Conservation (phyloP, 2,888 invertebrate genomes). For the Perithous albicinctus region DNA sequence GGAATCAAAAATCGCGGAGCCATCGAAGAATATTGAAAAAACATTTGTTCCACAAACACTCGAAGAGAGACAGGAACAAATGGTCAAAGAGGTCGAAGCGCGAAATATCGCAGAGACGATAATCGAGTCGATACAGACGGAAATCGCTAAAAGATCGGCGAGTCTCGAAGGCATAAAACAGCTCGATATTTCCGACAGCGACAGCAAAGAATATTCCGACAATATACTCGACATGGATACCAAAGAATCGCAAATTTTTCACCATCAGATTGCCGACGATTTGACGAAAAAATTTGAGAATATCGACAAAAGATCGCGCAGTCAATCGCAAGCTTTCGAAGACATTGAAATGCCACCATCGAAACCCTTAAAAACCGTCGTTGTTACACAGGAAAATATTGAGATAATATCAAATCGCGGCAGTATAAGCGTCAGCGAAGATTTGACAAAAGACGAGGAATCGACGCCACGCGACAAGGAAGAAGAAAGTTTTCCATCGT, state of each 20-base stretch:
- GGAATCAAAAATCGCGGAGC: neutral
- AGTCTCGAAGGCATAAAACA: constrained; percentile 65
- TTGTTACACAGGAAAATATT: constrained; percentile 66
- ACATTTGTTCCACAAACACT: constrained; percentile 34
- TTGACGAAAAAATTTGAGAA: constrained; percentile 79
- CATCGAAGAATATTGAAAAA: neutral
- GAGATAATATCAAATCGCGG: constrained; percentile 76
- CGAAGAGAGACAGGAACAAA: constrained; percentile 68
- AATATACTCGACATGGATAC: constrained; percentile 65
- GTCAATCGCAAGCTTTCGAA: constrained; percentile 68
- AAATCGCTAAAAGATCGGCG: constrained; percentile 77
- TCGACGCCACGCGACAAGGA: constrained; percentile 76
- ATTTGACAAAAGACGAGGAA: constrained; percentile 81
- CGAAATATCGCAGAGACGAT: constrained; percentile 79
- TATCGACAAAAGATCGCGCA: constrained; percentile 65
- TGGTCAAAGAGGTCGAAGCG: constrained; percentile 73
- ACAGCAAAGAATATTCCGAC: constrained; percentile 70
- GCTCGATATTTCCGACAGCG: constrained; percentile 54
- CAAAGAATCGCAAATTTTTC: constrained; percentile 72
- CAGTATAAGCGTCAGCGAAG: constrained; percentile 80
- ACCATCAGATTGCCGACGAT: constrained; percentile 80
- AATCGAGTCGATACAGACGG: constrained; percentile 80
- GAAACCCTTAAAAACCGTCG: constrained; percentile 36
- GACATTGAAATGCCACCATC: constrained; percentile 61
- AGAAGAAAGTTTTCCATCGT: constrained; percentile 75